Percentiles rank a stretch among this genome's conserved stretches.
Conservation (phyloP, 2,888 invertebrate genomes). For the Cetonia aurata region DNA sequence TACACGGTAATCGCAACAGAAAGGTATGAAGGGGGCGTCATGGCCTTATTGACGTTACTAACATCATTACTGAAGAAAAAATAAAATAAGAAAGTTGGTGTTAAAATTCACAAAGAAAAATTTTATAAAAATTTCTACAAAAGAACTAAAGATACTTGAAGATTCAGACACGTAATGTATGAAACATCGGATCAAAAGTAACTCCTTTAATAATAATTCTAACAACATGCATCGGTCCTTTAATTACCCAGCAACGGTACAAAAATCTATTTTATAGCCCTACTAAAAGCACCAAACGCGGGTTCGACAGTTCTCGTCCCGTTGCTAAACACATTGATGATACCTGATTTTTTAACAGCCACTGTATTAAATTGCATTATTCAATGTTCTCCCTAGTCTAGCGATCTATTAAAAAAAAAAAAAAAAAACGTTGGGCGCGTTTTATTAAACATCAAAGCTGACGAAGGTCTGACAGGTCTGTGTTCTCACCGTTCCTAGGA, state of each 20-base stretch:
- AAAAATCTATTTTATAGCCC: background rate
- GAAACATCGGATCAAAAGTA: no score
- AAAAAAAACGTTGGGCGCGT: background rate
- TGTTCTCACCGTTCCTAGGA: background rate
- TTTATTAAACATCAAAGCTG: constrained; percentile 20
- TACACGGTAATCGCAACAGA: no score
- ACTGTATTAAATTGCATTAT: constrained; percentile 16
- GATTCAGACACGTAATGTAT: no score
- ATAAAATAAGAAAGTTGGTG: no score
- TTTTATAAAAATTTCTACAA: no score
- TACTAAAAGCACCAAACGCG: background rate
- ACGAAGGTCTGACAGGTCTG: constrained; percentile 25
- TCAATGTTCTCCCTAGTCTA: background rate
- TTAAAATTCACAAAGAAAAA: no score
- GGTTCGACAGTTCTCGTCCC: constrained; percentile 2
- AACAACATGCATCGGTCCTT: no score
- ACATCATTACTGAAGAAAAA: no score
- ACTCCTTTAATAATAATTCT: no score
- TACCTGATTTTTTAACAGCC: constrained; percentile 1
- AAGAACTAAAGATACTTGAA: no score
- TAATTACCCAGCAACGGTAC: background rate
- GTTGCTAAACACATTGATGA: background rate
- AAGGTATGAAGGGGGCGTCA: no score
- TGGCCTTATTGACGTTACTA: no score
- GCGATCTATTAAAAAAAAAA: background rate